Percentiles rank a stretch among this genome's conserved stretches.
Conservation (phyloP, 2,113 vertebrate genomes). For the Gopherus evgoodei region DNA sequence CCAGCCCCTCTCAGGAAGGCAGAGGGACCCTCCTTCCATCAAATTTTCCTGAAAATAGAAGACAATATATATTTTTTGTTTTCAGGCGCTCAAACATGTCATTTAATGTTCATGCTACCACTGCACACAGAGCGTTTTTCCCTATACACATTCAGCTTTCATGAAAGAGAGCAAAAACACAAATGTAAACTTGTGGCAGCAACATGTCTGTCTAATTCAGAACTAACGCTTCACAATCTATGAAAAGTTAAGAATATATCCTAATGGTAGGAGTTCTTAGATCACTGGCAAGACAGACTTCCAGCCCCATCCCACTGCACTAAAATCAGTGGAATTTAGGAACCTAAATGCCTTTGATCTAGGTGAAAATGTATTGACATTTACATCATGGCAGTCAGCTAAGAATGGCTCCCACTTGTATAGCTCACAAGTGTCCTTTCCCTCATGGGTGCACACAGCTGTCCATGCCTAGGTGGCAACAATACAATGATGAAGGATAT, state of each 20-base stretch:
- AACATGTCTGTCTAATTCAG: background rate
- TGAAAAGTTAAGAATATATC: background rate
- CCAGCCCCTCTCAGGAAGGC: conserved; percentile 92
- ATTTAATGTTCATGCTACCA: background rate
- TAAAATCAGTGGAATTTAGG: background rate
- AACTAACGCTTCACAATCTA: background rate
- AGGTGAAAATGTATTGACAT: background rate
- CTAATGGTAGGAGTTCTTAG: background rate
- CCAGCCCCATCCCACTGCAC: background rate
- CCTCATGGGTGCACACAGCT: background rate
- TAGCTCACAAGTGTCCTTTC: background rate
- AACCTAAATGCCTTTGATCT: background rate
- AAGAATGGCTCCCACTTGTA: background rate
- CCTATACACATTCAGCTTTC: background rate
- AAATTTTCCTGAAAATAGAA: conserved; percentile 83
- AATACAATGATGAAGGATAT: no score
- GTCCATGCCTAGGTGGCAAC: background rate
- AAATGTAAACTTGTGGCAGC: background rate
- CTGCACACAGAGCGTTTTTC: background rate
- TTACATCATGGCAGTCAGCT: background rate
- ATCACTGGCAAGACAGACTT: background rate
- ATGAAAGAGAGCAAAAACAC: background rate
- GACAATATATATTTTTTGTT: background rate
- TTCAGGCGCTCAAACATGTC: background rate
- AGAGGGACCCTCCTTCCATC: conserved; percentile 85